A percentile compares a stretch with the other conserved stretches of the same genome.
These are phyloP conservation scores for Mesaphorura yosii DNA, from an alignment of 1,140 invertebrate species.

Conservation along the genomic window DNA sequence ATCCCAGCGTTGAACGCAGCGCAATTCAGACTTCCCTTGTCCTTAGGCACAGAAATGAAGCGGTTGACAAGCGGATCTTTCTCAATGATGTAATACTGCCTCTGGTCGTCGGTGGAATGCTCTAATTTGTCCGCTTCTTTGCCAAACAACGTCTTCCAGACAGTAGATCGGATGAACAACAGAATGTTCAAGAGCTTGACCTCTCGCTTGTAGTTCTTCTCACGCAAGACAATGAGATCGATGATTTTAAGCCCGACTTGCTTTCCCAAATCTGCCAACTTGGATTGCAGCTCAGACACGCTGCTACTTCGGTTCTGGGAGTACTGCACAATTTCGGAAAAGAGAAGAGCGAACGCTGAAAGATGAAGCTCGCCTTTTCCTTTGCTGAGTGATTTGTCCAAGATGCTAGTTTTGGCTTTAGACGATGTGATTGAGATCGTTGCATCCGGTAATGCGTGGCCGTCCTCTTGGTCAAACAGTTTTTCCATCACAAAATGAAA, in stretches of 20 bases:
- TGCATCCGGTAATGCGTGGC: conserved; percentile 17
- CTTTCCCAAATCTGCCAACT: conserved; percentile 80
- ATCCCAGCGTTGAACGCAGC: conserved; percentile 97
- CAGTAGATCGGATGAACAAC: conserved; percentile 85
- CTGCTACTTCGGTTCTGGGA: conserved; percentile 91
- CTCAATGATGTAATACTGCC: conserved; percentile 96
- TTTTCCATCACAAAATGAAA: too few relatives aligned
- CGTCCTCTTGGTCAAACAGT: conserved; percentile 28
- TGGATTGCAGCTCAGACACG: conserved; percentile 85
- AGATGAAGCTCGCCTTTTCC: conserved; percentile 84
- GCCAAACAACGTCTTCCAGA: conserved; percentile 96
- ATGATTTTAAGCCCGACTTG: conserved; percentile 88
- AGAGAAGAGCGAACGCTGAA: conserved; percentile 86
- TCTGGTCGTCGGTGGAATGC: conserved; percentile 94
- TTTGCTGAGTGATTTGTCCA: conserved; percentile 83
- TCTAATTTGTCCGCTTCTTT: conserved; percentile 97
- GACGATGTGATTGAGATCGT: conserved; percentile 26
- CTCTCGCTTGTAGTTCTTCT: conserved; percentile 87
- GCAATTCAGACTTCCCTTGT: conserved; percentile 93
- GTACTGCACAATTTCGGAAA: conserved; percentile 97
- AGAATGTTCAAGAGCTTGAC: conserved; percentile 90
- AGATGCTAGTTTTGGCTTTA: conserved; percentile 58
- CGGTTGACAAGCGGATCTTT: conserved; percentile 94
- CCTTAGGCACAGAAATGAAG: conserved; percentile 95
- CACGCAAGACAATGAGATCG: conserved; percentile 84